Percentiles rank a stretch among this genome's conserved stretches.
phyloP scores from a whole-genome alignment of 2,113 vertebrate species.

The Zingel zingel region DNA sequence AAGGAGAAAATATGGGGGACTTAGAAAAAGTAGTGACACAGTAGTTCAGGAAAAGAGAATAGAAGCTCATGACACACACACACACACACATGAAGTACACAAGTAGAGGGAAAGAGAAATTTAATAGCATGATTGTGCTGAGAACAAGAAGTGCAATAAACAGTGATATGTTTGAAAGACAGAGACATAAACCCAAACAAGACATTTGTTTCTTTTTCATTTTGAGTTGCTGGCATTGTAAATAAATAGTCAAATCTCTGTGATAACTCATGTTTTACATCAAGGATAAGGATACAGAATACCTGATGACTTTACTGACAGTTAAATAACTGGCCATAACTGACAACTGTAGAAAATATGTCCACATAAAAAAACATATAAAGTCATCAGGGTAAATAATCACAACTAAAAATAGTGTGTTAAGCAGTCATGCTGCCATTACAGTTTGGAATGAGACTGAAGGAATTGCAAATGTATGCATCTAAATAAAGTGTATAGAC shows the following conservation, averaged over 20 bases:
- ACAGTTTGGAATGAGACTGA: constrained; percentile 80
- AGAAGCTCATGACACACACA: constrained; percentile 35
- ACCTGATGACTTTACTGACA: constrained; percentile 37
- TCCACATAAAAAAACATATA: constrained; percentile 42
- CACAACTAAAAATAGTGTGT: constrained; percentile 47
- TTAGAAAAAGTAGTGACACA: constrained; percentile 5
- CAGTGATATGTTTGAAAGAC: constrained; percentile 69
- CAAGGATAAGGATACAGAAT: constrained; percentile 38
- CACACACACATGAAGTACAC: constrained; percentile 58
- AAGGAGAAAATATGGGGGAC: constrained; percentile 21
- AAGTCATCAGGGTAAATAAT: constrained; percentile 41
- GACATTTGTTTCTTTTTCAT: constrained; percentile 23
- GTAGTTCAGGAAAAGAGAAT: constrained; percentile 41
- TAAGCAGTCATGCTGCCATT: constrained; percentile 49
- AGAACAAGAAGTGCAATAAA: constrained; percentile 84
- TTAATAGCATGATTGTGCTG: constrained; percentile 89
- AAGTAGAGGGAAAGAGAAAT: constrained; percentile 81
- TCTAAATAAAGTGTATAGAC: constrained; percentile 55
- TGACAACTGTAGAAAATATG: constrained; percentile 32
- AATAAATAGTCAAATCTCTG: constrained; percentile 22
- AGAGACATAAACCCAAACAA: constrained; percentile 46
- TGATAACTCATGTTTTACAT: constrained; percentile 32
- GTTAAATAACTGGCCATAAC: constrained; percentile 48
- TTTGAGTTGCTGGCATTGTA: constrained; percentile 27
- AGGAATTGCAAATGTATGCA: constrained; percentile 61